Evolutionary conservation across 2,797 vertebrate species (phyloP).

Genomic region (Melanotaenia pygmaea): DNA sequence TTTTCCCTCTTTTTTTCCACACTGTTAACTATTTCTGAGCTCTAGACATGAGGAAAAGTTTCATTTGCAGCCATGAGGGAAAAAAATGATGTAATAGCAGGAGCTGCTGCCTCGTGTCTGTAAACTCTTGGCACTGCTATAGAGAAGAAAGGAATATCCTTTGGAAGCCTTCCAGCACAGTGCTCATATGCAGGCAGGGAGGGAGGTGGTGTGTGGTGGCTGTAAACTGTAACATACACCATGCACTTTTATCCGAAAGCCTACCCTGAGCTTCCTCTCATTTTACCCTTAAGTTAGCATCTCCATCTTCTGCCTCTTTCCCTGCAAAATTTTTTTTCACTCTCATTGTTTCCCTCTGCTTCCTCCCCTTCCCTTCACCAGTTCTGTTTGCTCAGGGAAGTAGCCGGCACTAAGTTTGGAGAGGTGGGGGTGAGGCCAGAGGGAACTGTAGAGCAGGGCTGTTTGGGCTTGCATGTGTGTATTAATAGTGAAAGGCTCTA

Average conservation of each 20-base stretch:
- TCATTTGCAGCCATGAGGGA: conserved; percentile 49
- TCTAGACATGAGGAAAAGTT: conserved; percentile 41
- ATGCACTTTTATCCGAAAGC: conserved; percentile 57
- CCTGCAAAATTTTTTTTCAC: neutral
- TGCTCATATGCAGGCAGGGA: conserved; percentile 39
- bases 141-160: conserved; percentile 74
- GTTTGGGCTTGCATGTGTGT: conserved; percentile 57
- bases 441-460: conserved; percentile 54
- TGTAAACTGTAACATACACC: conserved; percentile 60
- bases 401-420: conserved; percentile 1
- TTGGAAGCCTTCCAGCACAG: conserved; percentile 68
- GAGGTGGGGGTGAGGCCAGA: conserved; percentile 22
- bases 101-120: conserved; percentile 68
- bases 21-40: conserved; percentile 8
- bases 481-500: conserved; percentile 79
- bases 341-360: conserved; percentile 18
- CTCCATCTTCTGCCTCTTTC: neutral
- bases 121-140: conserved; percentile 63
- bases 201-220: neutral
- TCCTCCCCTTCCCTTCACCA: conserved; percentile 32
- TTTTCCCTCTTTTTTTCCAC: conserved; percentile 20
- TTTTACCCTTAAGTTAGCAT: conserved; percentile 15
- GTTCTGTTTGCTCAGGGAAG: conserved; percentile 37
- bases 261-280: conserved; percentile 41
- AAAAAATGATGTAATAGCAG: conserved; percentile 76